These are phyloP conservation scores for Triplophysa rosa DNA, from an alignment of 2,113 vertebrate genomes.

Conservation along the genomic window DNA sequence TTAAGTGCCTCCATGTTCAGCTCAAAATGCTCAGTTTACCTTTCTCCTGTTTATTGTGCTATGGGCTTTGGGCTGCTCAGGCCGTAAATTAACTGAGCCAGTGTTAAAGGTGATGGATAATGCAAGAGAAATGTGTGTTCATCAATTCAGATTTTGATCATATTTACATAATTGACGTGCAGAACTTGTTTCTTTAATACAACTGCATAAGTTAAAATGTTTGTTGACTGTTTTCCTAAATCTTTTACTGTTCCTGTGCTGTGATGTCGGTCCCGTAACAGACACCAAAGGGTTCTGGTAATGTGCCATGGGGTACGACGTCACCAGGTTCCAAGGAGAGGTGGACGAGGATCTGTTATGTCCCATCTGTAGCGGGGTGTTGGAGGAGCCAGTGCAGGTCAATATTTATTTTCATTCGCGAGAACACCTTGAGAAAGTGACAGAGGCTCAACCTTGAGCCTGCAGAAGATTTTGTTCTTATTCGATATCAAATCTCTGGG, in stretches of 20 bases:
- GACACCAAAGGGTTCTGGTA: constrained; percentile 75
- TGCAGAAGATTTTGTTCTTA: too few species aligned
- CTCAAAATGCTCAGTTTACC: constrained; percentile 27
- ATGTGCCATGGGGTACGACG: constrained; percentile 99
- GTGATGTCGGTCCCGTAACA: neutral
- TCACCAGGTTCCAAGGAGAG: constrained; percentile 95
- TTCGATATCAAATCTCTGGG: too few species aligned
- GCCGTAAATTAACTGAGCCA: too few species aligned
- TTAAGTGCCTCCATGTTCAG: constrained; percentile 16
- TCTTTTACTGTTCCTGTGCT: neutral
- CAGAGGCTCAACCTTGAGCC: neutral
- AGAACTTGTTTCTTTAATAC: neutral
- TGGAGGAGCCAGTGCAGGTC: constrained; percentile 97
- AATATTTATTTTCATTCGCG: constrained; percentile 47
- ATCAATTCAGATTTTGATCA: neutral
- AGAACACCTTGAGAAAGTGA: neutral
- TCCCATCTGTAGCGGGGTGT: constrained; percentile 96
- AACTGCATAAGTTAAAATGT: neutral
- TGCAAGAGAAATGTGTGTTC: too few species aligned
- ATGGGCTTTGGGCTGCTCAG: neutral
- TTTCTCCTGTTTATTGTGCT: neutral
- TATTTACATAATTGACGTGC: neutral
- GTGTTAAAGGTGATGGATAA: too few species aligned
- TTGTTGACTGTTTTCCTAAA: neutral
- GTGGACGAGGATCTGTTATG: constrained; percentile 98